A percentile compares a stretch with the other conserved stretches of the same genome.
Conservation (phyloP, 2,113 vertebrate genomes). For the Sinocyclocheilus maitianheensis region DNA sequence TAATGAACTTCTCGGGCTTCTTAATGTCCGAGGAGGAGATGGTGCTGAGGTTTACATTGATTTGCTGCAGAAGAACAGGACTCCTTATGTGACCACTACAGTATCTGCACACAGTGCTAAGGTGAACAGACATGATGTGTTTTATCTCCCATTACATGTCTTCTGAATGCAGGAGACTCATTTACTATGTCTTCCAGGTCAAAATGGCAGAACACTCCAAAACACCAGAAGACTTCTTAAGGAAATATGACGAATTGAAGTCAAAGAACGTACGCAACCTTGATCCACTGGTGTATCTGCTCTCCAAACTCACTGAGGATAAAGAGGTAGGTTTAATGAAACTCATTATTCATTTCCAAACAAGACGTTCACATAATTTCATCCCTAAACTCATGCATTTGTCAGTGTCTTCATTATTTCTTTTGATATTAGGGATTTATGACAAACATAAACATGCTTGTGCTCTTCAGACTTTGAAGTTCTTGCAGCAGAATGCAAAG, state of each 20-base stretch:
- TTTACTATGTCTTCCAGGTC: conserved; percentile 75
- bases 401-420: neutral
- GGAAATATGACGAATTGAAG: conserved; percentile 94
- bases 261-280: conserved; percentile 90
- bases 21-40: conserved; percentile 84
- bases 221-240: conserved; percentile 93
- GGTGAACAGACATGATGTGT: conserved; percentile 65
- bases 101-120: conserved; percentile 93
- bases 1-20: conserved; percentile 89
- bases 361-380: neutral
- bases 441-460: neutral
- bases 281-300: conserved; percentile 89
- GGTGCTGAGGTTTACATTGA: conserved; percentile 95
- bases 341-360: neutral
- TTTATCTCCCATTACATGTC: neutral
- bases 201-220: conserved; percentile 94
- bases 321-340: conserved; percentile 79
- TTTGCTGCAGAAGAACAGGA: conserved; percentile 90
- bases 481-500: conserved; percentile 91
- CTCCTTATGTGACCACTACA: conserved; percentile 86
- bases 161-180: neutral
- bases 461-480: conserved; percentile 83
- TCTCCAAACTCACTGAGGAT: conserved; percentile 92
- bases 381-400: too few species aligned
- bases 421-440: too few species aligned